phyloP scores from a whole-genome alignment of 2,888 invertebrate species.

The Chymomyza amoena region DNA sequence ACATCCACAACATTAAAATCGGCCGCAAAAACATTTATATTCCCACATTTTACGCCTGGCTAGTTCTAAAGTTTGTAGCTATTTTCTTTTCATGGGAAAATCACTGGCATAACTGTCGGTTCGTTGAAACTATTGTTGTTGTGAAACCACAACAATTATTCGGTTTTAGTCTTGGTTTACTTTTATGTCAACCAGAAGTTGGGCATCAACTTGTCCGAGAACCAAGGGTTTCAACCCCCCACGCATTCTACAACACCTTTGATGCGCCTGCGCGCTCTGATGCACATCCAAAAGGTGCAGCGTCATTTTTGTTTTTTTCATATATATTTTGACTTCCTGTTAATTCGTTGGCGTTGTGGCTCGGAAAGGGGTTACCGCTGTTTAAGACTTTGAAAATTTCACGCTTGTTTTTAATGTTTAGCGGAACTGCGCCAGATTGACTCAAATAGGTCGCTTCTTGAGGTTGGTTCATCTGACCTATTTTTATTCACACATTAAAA shows the following conservation, averaged over 20 bases:
- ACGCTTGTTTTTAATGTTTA: constrained; percentile 42
- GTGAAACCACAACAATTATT: constrained; percentile 44
- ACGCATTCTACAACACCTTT: constrained; percentile 32
- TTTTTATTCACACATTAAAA: constrained; percentile 56
- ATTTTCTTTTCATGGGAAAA: constrained; percentile 52
- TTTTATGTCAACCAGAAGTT: neutral
- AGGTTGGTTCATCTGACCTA: constrained; percentile 40
- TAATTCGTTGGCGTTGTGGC: neutral
- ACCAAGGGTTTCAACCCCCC: constrained; percentile 38
- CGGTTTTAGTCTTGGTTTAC: constrained; percentile 23
- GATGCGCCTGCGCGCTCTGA: constrained; percentile 41
- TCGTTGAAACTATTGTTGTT: too few species aligned
- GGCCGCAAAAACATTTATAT: constrained; percentile 27
- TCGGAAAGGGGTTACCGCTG: neutral
- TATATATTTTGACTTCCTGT: neutral
- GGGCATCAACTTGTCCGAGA: constrained; percentile 19
- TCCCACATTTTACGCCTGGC: constrained; percentile 62
- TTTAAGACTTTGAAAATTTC: constrained; percentile 24
- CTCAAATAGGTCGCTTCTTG: constrained; percentile 31
- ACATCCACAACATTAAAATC: too few species aligned
- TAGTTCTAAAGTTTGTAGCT: constrained; percentile 33
- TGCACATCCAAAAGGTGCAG: constrained; percentile 29
- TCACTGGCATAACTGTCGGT: constrained; percentile 53
- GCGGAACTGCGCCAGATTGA: constrained; percentile 66
- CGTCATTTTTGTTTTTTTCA: neutral